Percentiles rank a stretch among this genome's conserved stretches.
phyloP scores from a whole-genome alignment of 2,888 invertebrate genomes.

The Dynastes hyllus region DNA sequence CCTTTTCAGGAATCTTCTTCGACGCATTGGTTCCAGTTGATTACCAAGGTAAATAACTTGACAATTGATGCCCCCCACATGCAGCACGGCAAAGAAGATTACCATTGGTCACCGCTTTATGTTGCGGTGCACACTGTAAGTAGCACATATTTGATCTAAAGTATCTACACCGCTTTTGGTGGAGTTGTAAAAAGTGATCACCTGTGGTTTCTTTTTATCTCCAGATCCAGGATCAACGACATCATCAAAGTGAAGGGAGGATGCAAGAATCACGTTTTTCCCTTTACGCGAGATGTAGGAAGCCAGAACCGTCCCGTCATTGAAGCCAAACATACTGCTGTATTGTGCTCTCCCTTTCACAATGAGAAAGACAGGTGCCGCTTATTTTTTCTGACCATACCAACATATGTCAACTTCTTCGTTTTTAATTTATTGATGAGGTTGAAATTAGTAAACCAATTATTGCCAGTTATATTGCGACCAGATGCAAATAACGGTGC shows the following conservation, averaged over 20 bases:
- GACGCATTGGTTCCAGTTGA: not conserved
- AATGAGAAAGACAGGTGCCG: too few relatives aligned
- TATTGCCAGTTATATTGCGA: not conserved
- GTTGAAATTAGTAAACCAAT: not conserved
- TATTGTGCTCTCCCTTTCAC: too few relatives aligned
- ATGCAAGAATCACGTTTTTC: not conserved
- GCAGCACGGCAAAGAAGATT: not conserved
- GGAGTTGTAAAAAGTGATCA: not conserved
- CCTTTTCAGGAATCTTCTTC: conserved; percentile 9
- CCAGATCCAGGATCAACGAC: not conserved
- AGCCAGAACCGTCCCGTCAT: not conserved
- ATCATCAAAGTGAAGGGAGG: not conserved
- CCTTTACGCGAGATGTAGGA: too few relatives aligned
- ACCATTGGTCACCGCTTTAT: not conserved
- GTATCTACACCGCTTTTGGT: not conserved
- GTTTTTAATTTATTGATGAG: too few relatives aligned
- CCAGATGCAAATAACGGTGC: not conserved
- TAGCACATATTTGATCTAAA: not conserved
- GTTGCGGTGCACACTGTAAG: too few relatives aligned
- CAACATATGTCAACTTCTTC: too few relatives aligned
- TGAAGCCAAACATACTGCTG: not conserved
- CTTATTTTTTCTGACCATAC: too few relatives aligned
- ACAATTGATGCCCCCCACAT: not conserved
- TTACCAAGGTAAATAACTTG: not conserved
- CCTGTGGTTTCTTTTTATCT: not conserved